Evolutionary conservation across 2,888 invertebrate species (phyloP), one percentile per base, ranked within the genome.

Genomic region (Deladenus siricidicola): DNA sequence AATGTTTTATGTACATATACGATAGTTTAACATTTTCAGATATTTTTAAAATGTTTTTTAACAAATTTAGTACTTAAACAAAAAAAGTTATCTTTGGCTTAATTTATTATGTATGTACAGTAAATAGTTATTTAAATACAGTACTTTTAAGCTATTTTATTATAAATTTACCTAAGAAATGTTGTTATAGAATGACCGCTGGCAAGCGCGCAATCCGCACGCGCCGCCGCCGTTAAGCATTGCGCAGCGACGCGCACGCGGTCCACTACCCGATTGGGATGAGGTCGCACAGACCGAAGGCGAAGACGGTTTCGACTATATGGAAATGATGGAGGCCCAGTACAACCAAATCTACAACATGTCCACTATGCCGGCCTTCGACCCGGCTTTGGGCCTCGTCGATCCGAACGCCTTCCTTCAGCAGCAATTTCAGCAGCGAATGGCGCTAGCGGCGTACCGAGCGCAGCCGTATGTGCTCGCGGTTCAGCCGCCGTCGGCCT

Each of bases 301-400:
- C 26, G 77, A 79, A 14, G 77, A 76, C 54, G 68, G 71, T 58
- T 79, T 79, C 54, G 79, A 79, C 64, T 79, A 79, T 65, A 79
- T 79, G 79, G 74, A 73, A 42, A 60, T 79, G 54, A 73, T 78
- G 75, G 79, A 79, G 50, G 64, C 64, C n/a, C 78, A 78, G 57
- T 78, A 77, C 63, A 67, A 71, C n/a, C 74, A 79, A 65, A 47
- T 67, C 61, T 79, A 77, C 62, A 72, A 75, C 19, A 64, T 78
- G 61, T 50, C 72, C 6, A 58, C 69, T 21, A 62, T 76, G 56
- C 74, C 72, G 23, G 71, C 75, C 6, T 76, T 72, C 57, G 77
- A 77, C 47, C 70, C 73, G n/a, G 28, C 53, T 17, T 28, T 61
- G 45, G 63, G 56, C 29, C 55, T 50, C 21, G 50, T 61, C 28